Evolutionary conservation across 1,140 invertebrate genomes (phyloP).

Genomic region (Tetragnatha versicolor): DNA sequence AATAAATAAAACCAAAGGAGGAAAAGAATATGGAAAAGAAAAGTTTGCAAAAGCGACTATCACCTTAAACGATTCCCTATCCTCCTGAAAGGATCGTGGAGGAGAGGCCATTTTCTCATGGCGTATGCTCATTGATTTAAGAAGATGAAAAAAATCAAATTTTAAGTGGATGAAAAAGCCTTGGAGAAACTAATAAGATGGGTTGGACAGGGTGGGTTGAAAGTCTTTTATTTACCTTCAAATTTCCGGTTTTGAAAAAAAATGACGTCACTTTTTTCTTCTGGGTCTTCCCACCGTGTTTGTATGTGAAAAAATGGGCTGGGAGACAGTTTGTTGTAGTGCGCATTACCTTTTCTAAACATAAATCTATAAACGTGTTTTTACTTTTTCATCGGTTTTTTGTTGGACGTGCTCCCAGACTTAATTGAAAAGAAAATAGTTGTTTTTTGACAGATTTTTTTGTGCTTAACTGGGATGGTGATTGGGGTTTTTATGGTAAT

Average conservation of each 20-base stretch:
- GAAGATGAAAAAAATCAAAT: neutral
- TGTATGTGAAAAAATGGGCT: too few relatives aligned
- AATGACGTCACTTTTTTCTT: too few relatives aligned
- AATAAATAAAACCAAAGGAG: neutral
- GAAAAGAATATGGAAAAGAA: neutral
- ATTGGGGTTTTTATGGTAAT: too few relatives aligned
- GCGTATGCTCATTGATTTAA: constrained; percentile 26
- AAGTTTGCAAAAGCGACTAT: constrained; percentile 18
- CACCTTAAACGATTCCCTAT: constrained; percentile 8
- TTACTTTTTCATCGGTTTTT: too few relatives aligned
- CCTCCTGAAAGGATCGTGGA: constrained; percentile 3
- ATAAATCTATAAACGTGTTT: too few relatives aligned
- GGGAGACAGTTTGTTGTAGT: too few relatives aligned
- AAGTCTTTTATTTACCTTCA: neutral
- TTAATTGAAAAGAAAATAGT: too few relatives aligned
- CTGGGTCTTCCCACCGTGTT: too few relatives aligned
- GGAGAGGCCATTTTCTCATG: neutral
- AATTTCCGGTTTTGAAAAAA: neutral
- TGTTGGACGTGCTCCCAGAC: too few relatives aligned
- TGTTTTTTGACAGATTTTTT: too few relatives aligned
- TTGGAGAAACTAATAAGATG: neutral
- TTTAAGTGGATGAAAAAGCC: constrained; percentile 1
- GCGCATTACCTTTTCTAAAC: too few relatives aligned
- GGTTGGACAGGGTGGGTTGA: neutral
- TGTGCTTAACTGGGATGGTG: too few relatives aligned